Evolutionary conservation across 2,888 invertebrate genomes (phyloP).

Genomic region (Actias luna): DNA sequence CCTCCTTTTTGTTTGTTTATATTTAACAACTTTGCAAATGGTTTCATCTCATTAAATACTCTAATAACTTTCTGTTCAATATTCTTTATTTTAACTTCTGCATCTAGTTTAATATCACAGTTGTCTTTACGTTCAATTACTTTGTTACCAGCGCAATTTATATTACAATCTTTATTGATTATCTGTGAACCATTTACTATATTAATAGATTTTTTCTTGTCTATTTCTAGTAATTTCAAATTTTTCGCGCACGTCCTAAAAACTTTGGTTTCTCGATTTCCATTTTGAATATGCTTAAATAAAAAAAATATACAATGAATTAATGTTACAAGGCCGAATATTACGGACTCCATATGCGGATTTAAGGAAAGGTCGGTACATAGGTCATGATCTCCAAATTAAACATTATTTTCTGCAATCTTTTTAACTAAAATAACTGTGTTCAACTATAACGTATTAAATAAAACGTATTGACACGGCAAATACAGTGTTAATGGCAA

Average conservation of each 20-base stretch:
- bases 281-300: not conserved
- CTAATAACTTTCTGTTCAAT: not conserved
- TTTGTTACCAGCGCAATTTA: not conserved
- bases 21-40: not conserved
- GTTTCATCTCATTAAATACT: not conserved
- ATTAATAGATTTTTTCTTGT: conserved; percentile 31
- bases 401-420: too few species aligned
- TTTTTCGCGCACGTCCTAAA: conserved; percentile 48
- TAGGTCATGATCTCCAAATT: too few species aligned
- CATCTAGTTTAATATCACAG: not conserved
- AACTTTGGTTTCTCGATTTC: conserved; percentile 30
- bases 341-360: too few species aligned
- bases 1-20: conserved; percentile 21
- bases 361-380: too few species aligned
- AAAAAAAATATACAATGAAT: not conserved
- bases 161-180: not conserved
- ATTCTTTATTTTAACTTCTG: not conserved
- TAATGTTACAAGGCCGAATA: too few species aligned
- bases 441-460: too few species aligned
- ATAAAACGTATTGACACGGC: too few species aligned
- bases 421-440: too few species aligned
- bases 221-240: conserved; percentile 41
- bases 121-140: not conserved
- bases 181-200: conserved; percentile 14
- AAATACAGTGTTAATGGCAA: too few species aligned